Base-by-base conservation (phyloP, 2,888 invertebrate species). In the Drosophila merina region DNA sequence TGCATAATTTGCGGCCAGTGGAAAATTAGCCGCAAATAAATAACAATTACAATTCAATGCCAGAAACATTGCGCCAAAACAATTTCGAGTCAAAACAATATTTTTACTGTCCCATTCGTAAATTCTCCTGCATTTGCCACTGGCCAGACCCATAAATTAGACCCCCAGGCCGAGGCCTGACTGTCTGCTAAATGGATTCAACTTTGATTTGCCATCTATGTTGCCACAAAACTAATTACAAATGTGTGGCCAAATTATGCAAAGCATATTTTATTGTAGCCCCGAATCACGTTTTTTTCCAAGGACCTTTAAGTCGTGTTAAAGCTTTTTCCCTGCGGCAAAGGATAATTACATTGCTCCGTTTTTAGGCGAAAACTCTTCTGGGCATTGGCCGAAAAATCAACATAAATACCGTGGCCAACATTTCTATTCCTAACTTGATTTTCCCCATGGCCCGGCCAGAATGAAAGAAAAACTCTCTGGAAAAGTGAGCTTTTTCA, bases 381-480 rank as follows among this genome's bases (percentile, higher is more conserved):
- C 86, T 42, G 40, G 40, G 40, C 40, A 42, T 42, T 42, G 40
- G 40, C 7, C 40, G 57, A 56, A 84, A 87, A 88, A 86, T 88
- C 88, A 88, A 86, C 86, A 84, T 84, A 88, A 88, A 84, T 80
- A 88, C 76, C 72, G 77, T 51, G 77, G 66, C 64, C 86, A 86
- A 86, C 86, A 88, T 88, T 88, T 83, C 83, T 77, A 88, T 83
- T 84, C 80, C 80, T 83, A 86, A 86, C 84, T 83, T 78, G 88
- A 88, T 84, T 88, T 83, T 69, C 69, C 57, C 60, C 54, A 55
- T 55, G 76, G 60, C 74, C 50, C 28, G 63, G 54, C 48, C 63
- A 50, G 7, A 51, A 51, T 20, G 26, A 45, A 55, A 55, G 56
- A 57, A 56, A 26, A 60, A 57, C 57, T 51, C 54, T 33, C 38